phyloP scores from a whole-genome alignment of 2,888 invertebrate species.

The Agonopterix heracliana region DNA sequence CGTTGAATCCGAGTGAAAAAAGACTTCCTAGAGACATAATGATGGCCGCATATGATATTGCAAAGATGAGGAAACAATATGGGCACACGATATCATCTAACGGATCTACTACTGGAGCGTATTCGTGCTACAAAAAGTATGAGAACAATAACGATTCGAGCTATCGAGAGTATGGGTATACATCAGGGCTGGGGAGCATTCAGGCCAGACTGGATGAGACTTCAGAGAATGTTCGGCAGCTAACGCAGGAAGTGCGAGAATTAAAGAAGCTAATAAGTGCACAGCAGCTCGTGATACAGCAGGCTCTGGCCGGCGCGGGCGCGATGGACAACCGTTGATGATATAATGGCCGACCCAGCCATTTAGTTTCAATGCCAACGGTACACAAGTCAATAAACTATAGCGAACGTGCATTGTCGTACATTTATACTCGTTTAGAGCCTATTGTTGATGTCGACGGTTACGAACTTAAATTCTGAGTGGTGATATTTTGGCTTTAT shows the following conservation, averaged over 20 bases:
- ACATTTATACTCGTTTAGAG: constrained; percentile 39
- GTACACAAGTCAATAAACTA: constrained; percentile 70
- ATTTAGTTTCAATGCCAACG: constrained; percentile 71
- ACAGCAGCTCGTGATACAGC: constrained; percentile 70
- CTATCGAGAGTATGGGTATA: constrained; percentile 73
- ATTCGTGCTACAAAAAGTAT: constrained; percentile 79
- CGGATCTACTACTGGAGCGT: constrained; percentile 78
- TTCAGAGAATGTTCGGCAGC: constrained; percentile 79
- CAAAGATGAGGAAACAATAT: constrained; percentile 81
- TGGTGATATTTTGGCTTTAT: constrained; percentile 42
- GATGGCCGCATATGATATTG: constrained; percentile 82
- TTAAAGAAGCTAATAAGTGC: constrained; percentile 76
- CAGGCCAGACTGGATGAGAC: constrained; percentile 82
- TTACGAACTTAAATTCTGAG: constrained; percentile 52
- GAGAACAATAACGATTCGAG: constrained; percentile 77
- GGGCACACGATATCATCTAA: constrained; percentile 81
- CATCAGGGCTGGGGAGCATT: constrained; percentile 74
- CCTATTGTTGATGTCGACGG: constrained; percentile 32
- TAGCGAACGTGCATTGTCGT: constrained; percentile 43
- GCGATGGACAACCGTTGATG: constrained; percentile 63
- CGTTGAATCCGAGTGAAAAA: constrained; percentile 88
- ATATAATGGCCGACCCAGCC: constrained; percentile 56
- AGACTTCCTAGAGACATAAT: constrained; percentile 86
- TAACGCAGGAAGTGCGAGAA: constrained; percentile 82
- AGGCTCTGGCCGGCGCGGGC: constrained; percentile 60